Base-by-base conservation (phyloP, 1,140 invertebrate species). In the Drosophila kurseongensis region DNA sequence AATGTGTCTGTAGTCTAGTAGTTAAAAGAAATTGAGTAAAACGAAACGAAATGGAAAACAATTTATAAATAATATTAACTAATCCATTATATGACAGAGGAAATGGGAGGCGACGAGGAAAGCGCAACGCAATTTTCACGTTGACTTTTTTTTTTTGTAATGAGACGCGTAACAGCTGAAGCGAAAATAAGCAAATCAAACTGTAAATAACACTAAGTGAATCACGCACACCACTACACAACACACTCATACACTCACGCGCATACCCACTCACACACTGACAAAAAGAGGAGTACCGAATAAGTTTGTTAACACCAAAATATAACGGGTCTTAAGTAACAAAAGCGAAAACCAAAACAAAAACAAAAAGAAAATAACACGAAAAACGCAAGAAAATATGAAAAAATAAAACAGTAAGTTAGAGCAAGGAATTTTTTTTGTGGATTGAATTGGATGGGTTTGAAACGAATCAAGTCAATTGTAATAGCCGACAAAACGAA, bases 1-100 rank as follows among this genome's bases (percentile, higher is more conserved):
- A 88, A 83, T 80, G 80, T 89, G 80, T 88, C 84, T 88, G 84
- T 88, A 88, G 84, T 68, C 72, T 84, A 88, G 83, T 88, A 88
- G 84, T 80, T 83, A 88, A 88, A 81, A 61, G 42, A 69, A 76
- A 72, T 60, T 41, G 48, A 47, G 18, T 61, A 58, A 79, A 78
- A 35, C 10, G 8, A 65, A 55, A 32, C 1, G 12, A 41, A 52
- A 59, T 18, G 12, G 69, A 72, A 45, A 62, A 36, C 42, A 56
- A 60, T 72, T 67, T 83, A 51, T 67, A 62, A 65, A 67, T 67
- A 67, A 65, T 67, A 67, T 67, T 44, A 36, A 50, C n/a, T 13
- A 44, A 58, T 27, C 36, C 32, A 61, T 61, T 44, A 52, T 74
- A 50, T 76, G 47, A 58, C 55, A 50, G 52, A 56, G 45, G 18